Evolutionary conservation across 2,888 invertebrate genomes (phyloP).

Genomic region (Eilema caniola): DNA sequence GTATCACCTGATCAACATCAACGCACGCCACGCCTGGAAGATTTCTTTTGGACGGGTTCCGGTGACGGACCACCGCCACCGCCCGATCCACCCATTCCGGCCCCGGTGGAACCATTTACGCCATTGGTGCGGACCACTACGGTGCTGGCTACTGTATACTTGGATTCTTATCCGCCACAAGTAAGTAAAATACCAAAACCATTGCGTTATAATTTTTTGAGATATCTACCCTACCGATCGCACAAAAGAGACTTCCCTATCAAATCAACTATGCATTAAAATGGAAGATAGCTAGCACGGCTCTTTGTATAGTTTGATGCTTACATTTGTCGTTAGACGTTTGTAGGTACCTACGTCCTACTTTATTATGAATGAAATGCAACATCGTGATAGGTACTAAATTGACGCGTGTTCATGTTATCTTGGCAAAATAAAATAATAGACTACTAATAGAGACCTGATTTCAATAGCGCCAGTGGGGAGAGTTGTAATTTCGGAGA

Average conservation of each 20-base stretch:
- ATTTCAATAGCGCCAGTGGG: too few relatives aligned
- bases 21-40: constrained; percentile 89
- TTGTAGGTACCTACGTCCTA: too few relatives aligned
- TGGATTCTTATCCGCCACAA: constrained; percentile 85
- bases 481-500: too few relatives aligned
- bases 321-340: background rate
- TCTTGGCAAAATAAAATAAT: background rate
- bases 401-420: background rate
- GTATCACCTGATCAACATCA: constrained; percentile 78
- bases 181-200: constrained; percentile 51
- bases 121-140: constrained; percentile 89
- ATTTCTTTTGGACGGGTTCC: constrained; percentile 96
- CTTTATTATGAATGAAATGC: too few relatives aligned
- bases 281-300: background rate
- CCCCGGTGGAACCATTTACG: constrained; percentile 71
- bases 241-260: background rate
- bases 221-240: background rate
- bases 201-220: too few relatives aligned
- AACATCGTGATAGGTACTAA: background rate
- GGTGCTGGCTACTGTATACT: constrained; percentile 90
- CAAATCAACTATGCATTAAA: background rate
- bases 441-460: too few relatives aligned
- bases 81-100: constrained; percentile 80
- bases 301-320: background rate
- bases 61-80: constrained; percentile 92